phyloP scores from a whole-genome alignment of 2,888 invertebrate species.

The Ormyrus rosae region DNA sequence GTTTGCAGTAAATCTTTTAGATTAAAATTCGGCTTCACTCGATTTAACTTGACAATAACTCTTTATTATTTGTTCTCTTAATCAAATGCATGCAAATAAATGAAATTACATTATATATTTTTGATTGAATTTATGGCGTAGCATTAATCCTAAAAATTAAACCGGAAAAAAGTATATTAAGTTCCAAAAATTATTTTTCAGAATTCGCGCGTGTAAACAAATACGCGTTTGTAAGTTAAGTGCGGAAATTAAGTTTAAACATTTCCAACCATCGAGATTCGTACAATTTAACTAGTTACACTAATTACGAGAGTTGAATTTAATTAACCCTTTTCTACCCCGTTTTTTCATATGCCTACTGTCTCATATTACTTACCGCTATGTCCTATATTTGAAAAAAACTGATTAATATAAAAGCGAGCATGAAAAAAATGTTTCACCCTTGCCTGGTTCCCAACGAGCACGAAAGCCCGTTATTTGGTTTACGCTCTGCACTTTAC shows the following conservation, averaged over 20 bases:
- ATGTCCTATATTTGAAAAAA: conserved; percentile 8
- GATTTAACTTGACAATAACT: too few species aligned
- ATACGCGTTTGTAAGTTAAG: conserved; percentile 20
- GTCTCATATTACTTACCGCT: conserved; percentile 28
- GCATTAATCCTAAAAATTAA: conserved; percentile 1
- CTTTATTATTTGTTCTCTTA: too few species aligned
- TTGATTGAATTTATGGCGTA: too few species aligned
- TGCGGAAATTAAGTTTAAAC: conserved; percentile 45
- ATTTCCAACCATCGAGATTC: conserved; percentile 58
- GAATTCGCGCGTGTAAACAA: conserved; percentile 18
- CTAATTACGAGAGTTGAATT: conserved; percentile 72
- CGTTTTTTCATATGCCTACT: neutral
- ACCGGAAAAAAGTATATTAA: neutral
- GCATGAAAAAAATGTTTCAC: neutral
- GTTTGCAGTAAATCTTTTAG: too few species aligned
- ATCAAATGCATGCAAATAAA: too few species aligned
- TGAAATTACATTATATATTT: too few species aligned
- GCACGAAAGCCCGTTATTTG: neutral
- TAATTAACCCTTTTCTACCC: conserved; percentile 65
- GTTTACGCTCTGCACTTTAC: neutral
- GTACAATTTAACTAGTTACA: conserved; percentile 69
- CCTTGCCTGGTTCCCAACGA: neutral
- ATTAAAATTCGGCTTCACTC: too few species aligned
- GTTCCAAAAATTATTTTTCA: conserved; percentile 12
- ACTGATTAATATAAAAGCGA: conserved; percentile 17